These are phyloP conservation scores for Gasterosteus aculeatus DNA, from an alignment of 2,113 vertebrate genomes.

Conservation along the genomic window DNA sequence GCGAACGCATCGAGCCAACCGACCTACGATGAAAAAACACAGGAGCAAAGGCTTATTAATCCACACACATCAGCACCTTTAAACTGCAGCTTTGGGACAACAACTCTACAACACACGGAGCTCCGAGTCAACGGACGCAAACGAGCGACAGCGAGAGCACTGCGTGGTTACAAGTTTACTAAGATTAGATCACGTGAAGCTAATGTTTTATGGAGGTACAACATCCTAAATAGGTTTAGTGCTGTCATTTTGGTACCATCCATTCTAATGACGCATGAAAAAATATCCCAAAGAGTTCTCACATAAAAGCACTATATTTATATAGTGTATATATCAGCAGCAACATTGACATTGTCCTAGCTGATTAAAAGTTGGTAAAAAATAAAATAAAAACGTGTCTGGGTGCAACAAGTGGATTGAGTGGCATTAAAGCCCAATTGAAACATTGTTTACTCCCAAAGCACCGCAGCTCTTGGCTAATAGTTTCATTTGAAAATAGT, in stretches of 20 bases:
- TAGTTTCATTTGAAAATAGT: too few species aligned
- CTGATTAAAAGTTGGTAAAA: neutral
- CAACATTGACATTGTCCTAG: neutral
- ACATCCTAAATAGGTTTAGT: neutral
- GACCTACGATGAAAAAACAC: conserved; percentile 79
- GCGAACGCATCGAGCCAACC: conserved; percentile 96
- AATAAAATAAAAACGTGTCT: neutral
- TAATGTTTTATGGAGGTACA: neutral
- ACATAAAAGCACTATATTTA: neutral
- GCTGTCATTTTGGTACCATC: neutral
- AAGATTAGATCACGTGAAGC: neutral
- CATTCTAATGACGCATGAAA: neutral
- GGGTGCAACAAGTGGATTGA: neutral
- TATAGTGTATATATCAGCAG: neutral
- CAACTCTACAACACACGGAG: neutral
- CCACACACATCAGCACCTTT: neutral
- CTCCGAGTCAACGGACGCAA: neutral
- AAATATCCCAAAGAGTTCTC: neutral
- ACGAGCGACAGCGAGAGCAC: too few species aligned
- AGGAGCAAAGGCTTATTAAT: neutral
- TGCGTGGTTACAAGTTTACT: neutral
- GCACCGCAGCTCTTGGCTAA: neutral
- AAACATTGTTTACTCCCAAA: neutral
- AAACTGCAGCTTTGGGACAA: neutral
- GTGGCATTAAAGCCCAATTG: neutral